Conservation (phyloP, 92 coral and sea anemone species). For the Plumapathes pennacea region DNA sequence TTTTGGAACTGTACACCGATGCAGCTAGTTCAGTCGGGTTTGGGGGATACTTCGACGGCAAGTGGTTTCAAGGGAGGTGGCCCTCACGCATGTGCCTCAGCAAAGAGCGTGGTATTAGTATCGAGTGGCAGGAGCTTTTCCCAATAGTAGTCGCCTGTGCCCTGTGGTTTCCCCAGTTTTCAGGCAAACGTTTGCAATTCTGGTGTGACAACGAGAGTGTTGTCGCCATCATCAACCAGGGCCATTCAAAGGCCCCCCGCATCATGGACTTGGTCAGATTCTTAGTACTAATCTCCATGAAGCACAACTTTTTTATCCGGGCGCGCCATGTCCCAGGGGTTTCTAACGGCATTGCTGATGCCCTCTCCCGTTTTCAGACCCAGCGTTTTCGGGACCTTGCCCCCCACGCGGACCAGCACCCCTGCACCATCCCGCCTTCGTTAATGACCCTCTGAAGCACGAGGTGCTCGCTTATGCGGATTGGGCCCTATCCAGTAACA, state of each 20-base stretch:
- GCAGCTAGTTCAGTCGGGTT: slow-evolving; percentile 59
- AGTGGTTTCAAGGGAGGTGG: slow-evolving; percentile 66
- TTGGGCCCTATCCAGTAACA: not conserved
- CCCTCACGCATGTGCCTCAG: slow-evolving; percentile 30
- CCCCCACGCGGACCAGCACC: not conserved
- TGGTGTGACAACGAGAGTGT: slow-evolving; percentile 35
- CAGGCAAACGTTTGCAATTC: slow-evolving; percentile 18
- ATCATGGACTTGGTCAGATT: slow-evolving; percentile 33
- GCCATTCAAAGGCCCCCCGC: slow-evolving; percentile 26
- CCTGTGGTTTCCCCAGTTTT: slow-evolving; percentile 21
- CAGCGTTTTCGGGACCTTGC: slow-evolving; percentile 6
- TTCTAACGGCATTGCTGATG: slow-evolving; percentile 10
- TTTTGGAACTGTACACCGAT: slow-evolving; percentile 36
- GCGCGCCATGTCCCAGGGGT: slow-evolving; percentile 43
- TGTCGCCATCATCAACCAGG: slow-evolving; percentile 22
- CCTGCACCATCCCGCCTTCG: slow-evolving; percentile 16
- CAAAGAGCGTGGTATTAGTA: slow-evolving; percentile 38
- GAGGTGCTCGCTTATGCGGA: slow-evolving; percentile 1
- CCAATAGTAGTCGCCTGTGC: slow-evolving; percentile 43
- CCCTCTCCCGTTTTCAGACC: slow-evolving; percentile 16
- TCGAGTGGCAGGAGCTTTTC: slow-evolving; percentile 60
- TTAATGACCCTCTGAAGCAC: slow-evolving; percentile 6
- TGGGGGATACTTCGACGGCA: slow-evolving; percentile 19
- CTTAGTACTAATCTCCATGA: slow-evolving; percentile 35
- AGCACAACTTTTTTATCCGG: slow-evolving; percentile 36